phyloP scores from a whole-genome alignment of 2,888 invertebrate species.

The Neria commutata region DNA sequence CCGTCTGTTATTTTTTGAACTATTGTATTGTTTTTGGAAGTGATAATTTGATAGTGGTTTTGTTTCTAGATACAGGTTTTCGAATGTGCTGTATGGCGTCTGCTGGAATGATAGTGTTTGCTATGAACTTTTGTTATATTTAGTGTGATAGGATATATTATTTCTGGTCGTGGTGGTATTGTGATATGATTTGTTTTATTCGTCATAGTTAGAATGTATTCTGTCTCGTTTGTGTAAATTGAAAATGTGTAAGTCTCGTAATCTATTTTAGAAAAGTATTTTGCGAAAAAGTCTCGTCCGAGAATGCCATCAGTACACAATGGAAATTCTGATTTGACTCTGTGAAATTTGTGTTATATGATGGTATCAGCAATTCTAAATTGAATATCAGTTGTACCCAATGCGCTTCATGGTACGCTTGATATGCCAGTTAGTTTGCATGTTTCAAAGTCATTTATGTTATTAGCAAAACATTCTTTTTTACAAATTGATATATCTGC shows the following conservation, averaged over 20 bases:
- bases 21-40: neutral
- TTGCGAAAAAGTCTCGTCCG: too few relatives aligned
- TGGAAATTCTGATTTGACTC: too few relatives aligned
- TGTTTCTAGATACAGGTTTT: neutral
- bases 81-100: conserved; percentile 2
- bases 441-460: too few relatives aligned
- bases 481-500: too few relatives aligned
- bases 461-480: too few relatives aligned
- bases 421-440: too few relatives aligned
- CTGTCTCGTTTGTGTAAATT: neutral
- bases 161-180: conserved; percentile 4
- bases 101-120: conserved; percentile 13
- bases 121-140: conserved; percentile 3
- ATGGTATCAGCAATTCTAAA: too few relatives aligned
- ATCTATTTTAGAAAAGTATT: conserved; percentile 5
- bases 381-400: too few relatives aligned
- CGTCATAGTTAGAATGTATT: neutral
- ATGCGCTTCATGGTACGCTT: too few relatives aligned
- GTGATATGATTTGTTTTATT: neutral
- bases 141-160: neutral
- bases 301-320: too few relatives aligned
- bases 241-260: too few relatives aligned
- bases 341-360: too few relatives aligned
- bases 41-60: neutral
- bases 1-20: neutral